These are phyloP conservation scores for Turritopsis dohrnii DNA, from an alignment of 30 jellyfish, hydroid and myxozoan genomes.

Conservation along the genomic window DNA sequence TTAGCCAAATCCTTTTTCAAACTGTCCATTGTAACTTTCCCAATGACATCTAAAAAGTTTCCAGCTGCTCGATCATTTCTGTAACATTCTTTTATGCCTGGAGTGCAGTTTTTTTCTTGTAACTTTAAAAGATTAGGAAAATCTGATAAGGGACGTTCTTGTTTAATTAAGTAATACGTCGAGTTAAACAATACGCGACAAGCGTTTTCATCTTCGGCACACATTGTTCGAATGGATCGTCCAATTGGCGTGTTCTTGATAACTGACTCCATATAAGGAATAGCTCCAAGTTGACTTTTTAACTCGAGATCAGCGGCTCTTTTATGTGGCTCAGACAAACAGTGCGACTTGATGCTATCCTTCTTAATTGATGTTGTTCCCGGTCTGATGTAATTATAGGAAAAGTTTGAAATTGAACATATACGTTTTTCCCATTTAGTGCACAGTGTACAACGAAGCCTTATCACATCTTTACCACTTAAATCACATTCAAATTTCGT, in stretches of 20 bases:
- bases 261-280: not conserved
- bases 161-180: not conserved
- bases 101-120: constrained; percentile 13
- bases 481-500: constrained; percentile 13
- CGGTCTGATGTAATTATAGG: not conserved
- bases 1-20: not conserved
- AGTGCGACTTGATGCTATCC: not conserved
- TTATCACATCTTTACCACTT: not conserved
- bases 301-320: not conserved
- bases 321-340: constrained; percentile 8
- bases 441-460: not conserved
- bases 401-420: not conserved
- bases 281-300: not conserved
- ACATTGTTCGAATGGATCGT: not conserved
- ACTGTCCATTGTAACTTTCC: not conserved
- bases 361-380: not conserved
- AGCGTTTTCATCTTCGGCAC: not conserved
- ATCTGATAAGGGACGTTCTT: not conserved
- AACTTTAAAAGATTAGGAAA: not conserved
- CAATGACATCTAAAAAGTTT: not conserved
- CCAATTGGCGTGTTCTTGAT: not conserved
- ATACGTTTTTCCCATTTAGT: constrained; percentile 9
- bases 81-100: not conserved
- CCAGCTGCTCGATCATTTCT: constrained; percentile 9
- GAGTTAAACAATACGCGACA: not conserved